Evolutionary conservation across 1,140 invertebrate genomes (phyloP).

Genomic region (Aethina tumida): DNA sequence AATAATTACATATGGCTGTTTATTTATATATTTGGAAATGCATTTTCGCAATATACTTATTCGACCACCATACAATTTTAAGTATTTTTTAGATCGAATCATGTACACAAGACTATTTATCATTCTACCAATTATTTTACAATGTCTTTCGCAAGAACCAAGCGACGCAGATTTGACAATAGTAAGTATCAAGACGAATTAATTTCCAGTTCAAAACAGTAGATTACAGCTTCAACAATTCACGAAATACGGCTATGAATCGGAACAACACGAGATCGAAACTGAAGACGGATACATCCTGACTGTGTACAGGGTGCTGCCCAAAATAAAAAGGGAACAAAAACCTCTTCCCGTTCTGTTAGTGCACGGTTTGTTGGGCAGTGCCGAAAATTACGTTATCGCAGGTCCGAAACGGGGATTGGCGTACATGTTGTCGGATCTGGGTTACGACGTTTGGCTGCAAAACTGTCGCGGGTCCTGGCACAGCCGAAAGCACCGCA

Average conservation of each 20-base stretch:
- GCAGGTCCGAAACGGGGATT: slow-evolving; percentile 47
- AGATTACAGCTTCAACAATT: too few relatives aligned
- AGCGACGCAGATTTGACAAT: too few relatives aligned
- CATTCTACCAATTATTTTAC: too few relatives aligned
- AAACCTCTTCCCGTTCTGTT: slow-evolving; percentile 39
- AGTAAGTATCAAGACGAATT: too few relatives aligned
- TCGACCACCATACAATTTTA: too few relatives aligned
- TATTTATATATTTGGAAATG: too few relatives aligned
- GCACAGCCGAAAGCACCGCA: slow-evolving; percentile 49
- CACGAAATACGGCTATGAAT: slow-evolving; percentile 22
- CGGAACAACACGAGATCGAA: slow-evolving; percentile 25
- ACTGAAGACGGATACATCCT: slow-evolving; percentile 44
- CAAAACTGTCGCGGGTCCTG: slow-evolving; percentile 58
- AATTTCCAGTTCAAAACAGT: too few relatives aligned
- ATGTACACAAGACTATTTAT: too few relatives aligned
- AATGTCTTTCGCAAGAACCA: too few relatives aligned
- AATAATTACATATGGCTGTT: too few relatives aligned
- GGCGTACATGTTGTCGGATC: slow-evolving; percentile 43
- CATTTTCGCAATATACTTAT: too few relatives aligned
- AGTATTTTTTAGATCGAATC: too few relatives aligned
- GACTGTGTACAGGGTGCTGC: slow-evolving; percentile 37
- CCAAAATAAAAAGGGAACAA: slow-evolving; percentile 19
- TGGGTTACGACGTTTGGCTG: slow-evolving; percentile 65
- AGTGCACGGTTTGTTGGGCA: slow-evolving; percentile 60
- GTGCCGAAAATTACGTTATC: slow-evolving; percentile 55